Evolutionary conservation across 2,113 vertebrate species (phyloP), one percentile per base, ranked within the genome.

Genomic region (Sinocyclocheilus grahami): DNA sequence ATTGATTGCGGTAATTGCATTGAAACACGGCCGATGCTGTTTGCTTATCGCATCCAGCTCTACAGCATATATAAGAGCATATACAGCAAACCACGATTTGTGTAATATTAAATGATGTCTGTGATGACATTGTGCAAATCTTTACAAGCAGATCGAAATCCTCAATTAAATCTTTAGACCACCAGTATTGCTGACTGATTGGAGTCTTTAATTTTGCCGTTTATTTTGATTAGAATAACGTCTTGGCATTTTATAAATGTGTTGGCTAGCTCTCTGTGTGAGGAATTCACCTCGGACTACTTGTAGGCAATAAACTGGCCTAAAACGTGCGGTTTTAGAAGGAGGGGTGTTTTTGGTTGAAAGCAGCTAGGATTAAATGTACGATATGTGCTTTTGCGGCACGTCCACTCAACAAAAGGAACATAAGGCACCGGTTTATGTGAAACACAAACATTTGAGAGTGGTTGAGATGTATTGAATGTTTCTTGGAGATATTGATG

Each of bases 61-160:
- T 33, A 33, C 30, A 33, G 30, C 30, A 33, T 33, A 33, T 33
- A 33, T 33, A 33, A 18, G 51, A 42, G 2, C n/a, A 67, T 48
- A 27, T 65, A 65, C 37, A 46, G 58, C 37, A 65, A 81, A 81
- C 37, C 37, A 65, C 22, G 12, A 46, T 63, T 10, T 27, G 62
- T 82, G 60, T 65, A 12, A 82, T 20, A 39, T 13, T 65, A 18
- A 46, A 46, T 53, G 8, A 30, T 80, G 75, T 14, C n/a, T 65
- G 33, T 80, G n/a, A 24, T 81, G 39, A 81, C 18, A 42, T 46
- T 82, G 79, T 82, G 39, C 60, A 82, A 81, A 39, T 51, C 58
- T 65, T 81, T 65, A 42, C 60, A 42, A 65, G 5, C 37, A 18
- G 37, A 65, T 65, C n/a, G 48, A 55, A 81, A 82, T 46, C 0